Evolutionary conservation across 2,888 invertebrate genomes (phyloP).

Genomic region (Dicyrtoma fusca): DNA sequence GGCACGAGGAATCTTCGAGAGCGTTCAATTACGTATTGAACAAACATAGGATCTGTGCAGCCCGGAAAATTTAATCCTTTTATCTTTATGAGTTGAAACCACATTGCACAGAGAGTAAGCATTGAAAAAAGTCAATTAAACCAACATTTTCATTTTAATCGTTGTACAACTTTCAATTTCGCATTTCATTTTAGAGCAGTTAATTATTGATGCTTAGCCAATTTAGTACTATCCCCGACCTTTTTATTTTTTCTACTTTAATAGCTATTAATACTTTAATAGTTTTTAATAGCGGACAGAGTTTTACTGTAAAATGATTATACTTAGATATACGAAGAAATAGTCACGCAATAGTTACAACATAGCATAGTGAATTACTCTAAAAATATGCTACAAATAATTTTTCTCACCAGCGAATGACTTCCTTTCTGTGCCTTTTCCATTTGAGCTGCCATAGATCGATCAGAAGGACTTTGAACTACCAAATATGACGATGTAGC

Average conservation of each 20-base stretch:
- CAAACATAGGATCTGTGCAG: conserved; percentile 92
- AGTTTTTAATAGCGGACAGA: no score
- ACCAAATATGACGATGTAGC: conserved; percentile 86
- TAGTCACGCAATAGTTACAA: no score
- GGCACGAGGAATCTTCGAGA: conserved; percentile 94
- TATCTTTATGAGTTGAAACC: conserved; percentile 66
- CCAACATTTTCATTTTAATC: not conserved
- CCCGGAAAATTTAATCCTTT: conserved; percentile 96
- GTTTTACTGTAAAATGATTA: not conserved
- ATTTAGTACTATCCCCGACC: not conserved
- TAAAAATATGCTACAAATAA: conserved; percentile 13
- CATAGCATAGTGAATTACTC: no score
- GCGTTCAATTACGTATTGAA: conserved; percentile 94
- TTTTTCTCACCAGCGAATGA: conserved; percentile 71
- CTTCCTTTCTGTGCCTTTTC: conserved; percentile 58
- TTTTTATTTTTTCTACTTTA: no score
- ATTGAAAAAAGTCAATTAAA: conserved; percentile 28
- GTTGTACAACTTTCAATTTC: no score
- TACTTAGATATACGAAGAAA: not conserved
- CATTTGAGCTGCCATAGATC: conserved; percentile 62
- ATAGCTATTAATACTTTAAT: no score
- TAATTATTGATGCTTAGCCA: no score
- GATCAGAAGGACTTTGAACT: conserved; percentile 74
- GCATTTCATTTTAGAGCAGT: no score
- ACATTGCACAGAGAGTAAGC: conserved; percentile 23